These are phyloP conservation scores for Peribatodes rhomboidaria DNA, from an alignment of 2,888 invertebrate species.

Conservation along the genomic window DNA sequence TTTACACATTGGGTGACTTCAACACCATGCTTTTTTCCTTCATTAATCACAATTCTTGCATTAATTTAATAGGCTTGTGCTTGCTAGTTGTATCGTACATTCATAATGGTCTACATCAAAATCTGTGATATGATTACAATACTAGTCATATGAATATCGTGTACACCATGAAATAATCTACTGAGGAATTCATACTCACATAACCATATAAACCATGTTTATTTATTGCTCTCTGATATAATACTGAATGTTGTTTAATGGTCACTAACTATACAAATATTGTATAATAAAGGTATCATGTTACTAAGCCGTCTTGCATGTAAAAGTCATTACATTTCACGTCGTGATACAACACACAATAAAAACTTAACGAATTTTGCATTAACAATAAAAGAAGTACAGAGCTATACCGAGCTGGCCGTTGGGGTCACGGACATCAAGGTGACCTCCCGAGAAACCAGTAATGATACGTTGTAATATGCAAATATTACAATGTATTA, in stretches of 20 bases:
- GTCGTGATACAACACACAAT: conserved; percentile 23
- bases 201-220: background rate
- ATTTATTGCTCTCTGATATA: background rate
- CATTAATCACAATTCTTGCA: background rate
- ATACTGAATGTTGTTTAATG: background rate
- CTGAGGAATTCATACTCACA: background rate
- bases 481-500: background rate
- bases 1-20: background rate
- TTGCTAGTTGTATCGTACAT: no score
- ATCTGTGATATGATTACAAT: no score
- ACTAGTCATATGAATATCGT: background rate
- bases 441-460: conserved; percentile 21
- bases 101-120: no score
- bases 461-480: conserved; percentile 1
- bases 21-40: background rate
- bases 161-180: background rate
- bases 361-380: conserved; percentile 36
- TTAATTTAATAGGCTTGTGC: no score
- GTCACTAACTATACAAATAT: conserved; percentile 1
- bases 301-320: conserved; percentile 27
- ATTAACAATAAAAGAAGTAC: conserved; percentile 38
- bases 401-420: conserved; percentile 9
- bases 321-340: conserved; percentile 11
- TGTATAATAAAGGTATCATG: no score
- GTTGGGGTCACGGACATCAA: conserved; percentile 22